A percentile compares a stretch with the other conserved stretches of the same genome.
These are phyloP conservation scores for Sisyra terminalis DNA, from an alignment of 2,888 invertebrate species.

Conservation along the genomic window DNA sequence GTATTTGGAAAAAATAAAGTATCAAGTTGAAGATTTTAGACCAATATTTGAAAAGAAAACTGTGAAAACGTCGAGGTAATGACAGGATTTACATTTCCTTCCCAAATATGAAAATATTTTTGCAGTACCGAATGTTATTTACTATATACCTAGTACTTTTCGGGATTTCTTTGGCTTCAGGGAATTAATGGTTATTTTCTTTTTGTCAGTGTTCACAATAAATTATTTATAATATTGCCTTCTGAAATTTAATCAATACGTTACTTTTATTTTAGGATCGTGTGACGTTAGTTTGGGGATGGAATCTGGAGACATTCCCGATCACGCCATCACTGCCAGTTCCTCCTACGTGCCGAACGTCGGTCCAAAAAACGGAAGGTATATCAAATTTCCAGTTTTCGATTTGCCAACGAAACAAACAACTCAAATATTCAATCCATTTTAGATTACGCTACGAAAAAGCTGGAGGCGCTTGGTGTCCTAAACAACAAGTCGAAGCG, in stretches of 20 bases:
- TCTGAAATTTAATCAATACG: background rate
- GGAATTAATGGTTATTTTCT: no score
- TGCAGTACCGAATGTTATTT: no score
- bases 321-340: slow-evolving; percentile 49
- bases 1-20: no score
- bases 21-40: no score
- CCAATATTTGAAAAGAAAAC: no score
- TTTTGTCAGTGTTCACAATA: no score
- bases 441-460: slow-evolving; percentile 48
- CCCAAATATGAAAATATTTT: no score
- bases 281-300: slow-evolving; percentile 50
- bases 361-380: slow-evolving; percentile 56
- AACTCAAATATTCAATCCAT: slow-evolving; percentile 9
- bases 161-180: no score
- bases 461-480: slow-evolving; percentile 67
- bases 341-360: slow-evolving; percentile 53
- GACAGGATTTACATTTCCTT: no score
- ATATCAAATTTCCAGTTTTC: slow-evolving; percentile 14
- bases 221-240: no score
- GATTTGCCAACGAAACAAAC: background rate
- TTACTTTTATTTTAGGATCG: slow-evolving; percentile 29
- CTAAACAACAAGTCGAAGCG: slow-evolving; percentile 43
- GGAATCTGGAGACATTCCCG: slow-evolving; percentile 51
- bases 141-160: no score
- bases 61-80: no score